These are phyloP conservation scores for Smithornis capensis DNA, from an alignment of 2,113 vertebrate genomes.

Conservation along the genomic window DNA sequence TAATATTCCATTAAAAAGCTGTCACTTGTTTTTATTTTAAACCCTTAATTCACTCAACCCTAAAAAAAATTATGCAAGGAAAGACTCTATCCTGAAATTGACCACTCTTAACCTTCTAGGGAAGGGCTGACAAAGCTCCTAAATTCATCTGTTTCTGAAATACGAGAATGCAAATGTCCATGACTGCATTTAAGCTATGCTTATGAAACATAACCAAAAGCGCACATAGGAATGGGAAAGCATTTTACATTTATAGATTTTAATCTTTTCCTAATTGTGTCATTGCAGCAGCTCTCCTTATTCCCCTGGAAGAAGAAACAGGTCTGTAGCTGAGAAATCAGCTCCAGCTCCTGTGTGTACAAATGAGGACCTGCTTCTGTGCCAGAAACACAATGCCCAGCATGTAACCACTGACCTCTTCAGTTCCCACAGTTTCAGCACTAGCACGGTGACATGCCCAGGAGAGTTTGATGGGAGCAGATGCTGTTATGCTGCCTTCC, in stretches of 20 bases:
- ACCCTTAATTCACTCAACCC: background rate
- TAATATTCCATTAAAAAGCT: background rate
- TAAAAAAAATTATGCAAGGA: background rate
- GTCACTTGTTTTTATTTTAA: background rate
- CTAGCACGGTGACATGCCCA: background rate
- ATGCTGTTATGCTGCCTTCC: background rate
- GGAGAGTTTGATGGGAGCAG: background rate
- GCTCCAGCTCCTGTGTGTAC: background rate
- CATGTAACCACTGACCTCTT: background rate
- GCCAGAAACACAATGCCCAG: background rate
- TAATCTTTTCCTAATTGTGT: background rate
- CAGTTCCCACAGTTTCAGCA: background rate
- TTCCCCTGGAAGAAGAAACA: background rate
- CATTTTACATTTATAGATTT: background rate
- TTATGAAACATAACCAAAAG: background rate
- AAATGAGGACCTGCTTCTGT: background rate
- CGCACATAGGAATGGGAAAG: background rate
- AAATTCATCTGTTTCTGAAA: background rate
- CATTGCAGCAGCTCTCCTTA: background rate
- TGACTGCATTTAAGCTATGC: background rate
- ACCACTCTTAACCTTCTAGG: background rate
- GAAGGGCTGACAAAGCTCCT: background rate
- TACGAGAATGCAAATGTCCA: background rate
- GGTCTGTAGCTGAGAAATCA: background rate
- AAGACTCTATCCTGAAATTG: background rate